Conservation (phyloP, 2,113 vertebrate species). For the Anser cygnoides region DNA sequence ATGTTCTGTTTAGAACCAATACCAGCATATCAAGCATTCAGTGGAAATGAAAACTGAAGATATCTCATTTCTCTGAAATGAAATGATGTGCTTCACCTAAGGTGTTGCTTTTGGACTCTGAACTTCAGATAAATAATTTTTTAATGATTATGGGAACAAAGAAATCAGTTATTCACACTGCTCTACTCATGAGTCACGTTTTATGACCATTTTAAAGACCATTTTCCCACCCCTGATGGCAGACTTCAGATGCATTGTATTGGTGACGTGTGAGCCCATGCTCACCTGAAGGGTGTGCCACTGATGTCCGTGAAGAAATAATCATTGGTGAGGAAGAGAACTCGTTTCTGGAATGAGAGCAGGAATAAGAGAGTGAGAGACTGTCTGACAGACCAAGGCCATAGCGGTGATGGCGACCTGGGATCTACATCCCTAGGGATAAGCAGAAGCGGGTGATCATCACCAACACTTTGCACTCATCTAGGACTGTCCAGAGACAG, state of each 20-base stretch:
- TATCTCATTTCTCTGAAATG: not conserved
- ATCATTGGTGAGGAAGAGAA: constrained; percentile 92
- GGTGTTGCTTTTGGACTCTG: not conserved
- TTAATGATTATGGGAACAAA: not conserved
- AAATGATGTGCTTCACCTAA: not conserved
- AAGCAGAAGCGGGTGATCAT: not conserved
- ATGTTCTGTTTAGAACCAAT: not conserved
- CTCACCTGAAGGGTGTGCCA: constrained; percentile 95
- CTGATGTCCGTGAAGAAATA: constrained; percentile 94
- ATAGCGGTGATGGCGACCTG: not conserved
- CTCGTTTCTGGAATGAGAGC: constrained; percentile 80
- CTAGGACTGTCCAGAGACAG: not conserved
- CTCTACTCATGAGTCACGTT: not conserved
- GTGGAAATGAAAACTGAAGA: not conserved
- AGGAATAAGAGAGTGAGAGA: not conserved
- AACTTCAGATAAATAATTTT: not conserved
- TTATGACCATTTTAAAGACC: not conserved
- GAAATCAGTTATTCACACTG: not conserved
- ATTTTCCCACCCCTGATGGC: not conserved
- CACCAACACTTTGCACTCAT: not conserved
- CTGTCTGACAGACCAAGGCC: not conserved
- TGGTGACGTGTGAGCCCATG: not conserved
- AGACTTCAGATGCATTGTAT: not conserved
- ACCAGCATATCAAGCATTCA: not conserved
- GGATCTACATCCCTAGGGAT: not conserved